Evolutionary conservation across 1,140 invertebrate genomes (phyloP).

Genomic region (Bombus superbus): DNA sequence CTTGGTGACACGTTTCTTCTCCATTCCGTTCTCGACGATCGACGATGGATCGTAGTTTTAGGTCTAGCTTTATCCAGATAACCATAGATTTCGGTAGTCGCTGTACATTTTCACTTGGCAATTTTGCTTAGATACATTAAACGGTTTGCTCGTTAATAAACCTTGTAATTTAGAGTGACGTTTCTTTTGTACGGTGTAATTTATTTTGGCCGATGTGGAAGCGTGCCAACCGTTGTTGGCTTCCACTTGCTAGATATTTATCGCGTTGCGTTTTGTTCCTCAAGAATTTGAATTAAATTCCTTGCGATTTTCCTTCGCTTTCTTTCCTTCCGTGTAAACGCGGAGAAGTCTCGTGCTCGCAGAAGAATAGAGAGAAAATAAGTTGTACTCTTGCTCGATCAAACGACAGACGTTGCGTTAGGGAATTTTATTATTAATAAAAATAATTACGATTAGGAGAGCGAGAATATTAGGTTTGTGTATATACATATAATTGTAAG

Average conservation of each 20-base stretch:
- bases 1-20: not conserved
- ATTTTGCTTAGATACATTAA: not conserved
- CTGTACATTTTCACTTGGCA: not conserved
- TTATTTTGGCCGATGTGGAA: not conserved
- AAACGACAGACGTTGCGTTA: not conserved
- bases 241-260: slow-evolving; percentile 1
- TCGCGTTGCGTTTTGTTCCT: not conserved
- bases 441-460: not conserved
- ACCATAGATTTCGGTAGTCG: not conserved
- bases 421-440: not conserved
- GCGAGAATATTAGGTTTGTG: not conserved
- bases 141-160: slow-evolving; percentile 17
- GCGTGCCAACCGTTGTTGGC: not conserved
- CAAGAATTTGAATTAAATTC: slow-evolving; percentile 27
- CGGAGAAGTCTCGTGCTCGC: not conserved
- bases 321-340: not conserved
- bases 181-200: not conserved
- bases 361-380: not conserved
- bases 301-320: too few relatives aligned
- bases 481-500: not conserved
- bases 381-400: not conserved
- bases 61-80: not conserved
- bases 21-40: not conserved
- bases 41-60: not conserved
- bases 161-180: not conserved